These are phyloP conservation scores for Mythimna albipuncta DNA, from an alignment of 2,888 invertebrate genomes.

Conservation along the genomic window DNA sequence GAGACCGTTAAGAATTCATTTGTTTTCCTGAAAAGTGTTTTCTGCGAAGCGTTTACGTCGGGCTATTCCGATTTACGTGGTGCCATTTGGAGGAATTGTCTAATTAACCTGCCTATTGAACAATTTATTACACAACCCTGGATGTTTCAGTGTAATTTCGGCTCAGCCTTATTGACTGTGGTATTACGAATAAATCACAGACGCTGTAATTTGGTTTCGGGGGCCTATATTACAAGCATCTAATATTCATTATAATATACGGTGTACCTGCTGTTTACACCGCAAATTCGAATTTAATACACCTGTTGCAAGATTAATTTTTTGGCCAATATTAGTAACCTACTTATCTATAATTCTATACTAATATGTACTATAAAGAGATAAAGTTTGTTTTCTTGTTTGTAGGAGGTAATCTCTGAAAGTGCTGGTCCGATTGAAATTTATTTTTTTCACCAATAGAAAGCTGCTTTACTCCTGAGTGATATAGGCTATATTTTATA, in stretches of 20 bases:
- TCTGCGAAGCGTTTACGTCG: conserved; percentile 73
- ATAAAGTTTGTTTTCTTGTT: too few species aligned
- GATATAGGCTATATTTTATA: too few species aligned
- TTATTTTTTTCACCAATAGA: too few species aligned
- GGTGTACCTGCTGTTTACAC: conserved; percentile 29
- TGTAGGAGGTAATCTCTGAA: too few species aligned
- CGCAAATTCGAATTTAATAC: conserved; percentile 35
- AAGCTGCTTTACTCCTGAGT: too few species aligned
- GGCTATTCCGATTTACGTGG: conserved; percentile 80
- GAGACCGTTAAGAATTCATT: conserved; percentile 77
- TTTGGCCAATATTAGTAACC: neutral
- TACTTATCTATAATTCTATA: neutral
- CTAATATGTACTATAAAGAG: too few species aligned
- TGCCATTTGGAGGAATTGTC: conserved; percentile 83
- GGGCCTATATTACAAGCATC: conserved; percentile 61
- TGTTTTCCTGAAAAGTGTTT: conserved; percentile 74
- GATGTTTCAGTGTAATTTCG: conserved; percentile 79
- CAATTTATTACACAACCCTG: conserved; percentile 83
- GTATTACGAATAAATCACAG: conserved; percentile 78
- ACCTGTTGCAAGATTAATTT: conserved; percentile 38
- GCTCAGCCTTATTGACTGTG: conserved; percentile 81
- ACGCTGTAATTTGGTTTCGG: conserved; percentile 69
- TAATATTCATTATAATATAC: conserved; percentile 41
- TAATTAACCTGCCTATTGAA: conserved; percentile 88
- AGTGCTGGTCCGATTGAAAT: too few species aligned